Conservation (phyloP, 2,797 vertebrate species). For the Mionectes olivaceus region DNA sequence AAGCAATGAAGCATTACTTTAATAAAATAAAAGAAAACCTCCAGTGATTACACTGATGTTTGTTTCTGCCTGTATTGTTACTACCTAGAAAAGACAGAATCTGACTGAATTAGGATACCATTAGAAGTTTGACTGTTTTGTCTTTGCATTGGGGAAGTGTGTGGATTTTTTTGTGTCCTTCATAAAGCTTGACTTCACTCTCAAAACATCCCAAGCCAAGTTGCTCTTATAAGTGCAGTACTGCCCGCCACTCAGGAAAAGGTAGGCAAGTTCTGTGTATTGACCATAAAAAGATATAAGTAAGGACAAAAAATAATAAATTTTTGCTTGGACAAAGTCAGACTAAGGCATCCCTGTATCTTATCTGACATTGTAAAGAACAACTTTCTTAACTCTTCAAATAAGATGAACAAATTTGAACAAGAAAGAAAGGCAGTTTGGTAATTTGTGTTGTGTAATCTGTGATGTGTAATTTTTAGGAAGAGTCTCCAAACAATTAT, state of each 20-base stretch:
- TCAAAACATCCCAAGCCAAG: background rate
- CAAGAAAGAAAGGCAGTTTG: background rate
- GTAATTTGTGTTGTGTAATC: background rate
- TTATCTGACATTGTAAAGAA: background rate
- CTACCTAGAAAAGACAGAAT: background rate
- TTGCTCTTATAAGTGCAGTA: background rate
- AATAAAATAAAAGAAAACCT: background rate
- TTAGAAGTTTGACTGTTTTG: background rate
- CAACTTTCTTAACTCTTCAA: background rate
- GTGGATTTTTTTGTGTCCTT: background rate
- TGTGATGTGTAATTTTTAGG: background rate
- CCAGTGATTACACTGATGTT: background rate
- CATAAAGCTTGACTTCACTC: background rate
- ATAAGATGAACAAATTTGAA: background rate
- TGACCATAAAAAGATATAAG: background rate
- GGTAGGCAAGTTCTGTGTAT: background rate
- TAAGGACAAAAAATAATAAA: background rate
- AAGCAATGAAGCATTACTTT: background rate
- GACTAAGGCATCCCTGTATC: background rate
- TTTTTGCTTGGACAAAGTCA: background rate
- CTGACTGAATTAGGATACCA: background rate
- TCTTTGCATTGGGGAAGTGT: background rate
- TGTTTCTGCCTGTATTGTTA: background rate
- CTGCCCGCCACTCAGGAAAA: background rate
- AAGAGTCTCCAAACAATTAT: background rate